Evolutionary conservation across 2,113 vertebrate genomes (phyloP), one percentile per base, ranked within the genome.

Genomic region (Elgaria multicarinata): DNA sequence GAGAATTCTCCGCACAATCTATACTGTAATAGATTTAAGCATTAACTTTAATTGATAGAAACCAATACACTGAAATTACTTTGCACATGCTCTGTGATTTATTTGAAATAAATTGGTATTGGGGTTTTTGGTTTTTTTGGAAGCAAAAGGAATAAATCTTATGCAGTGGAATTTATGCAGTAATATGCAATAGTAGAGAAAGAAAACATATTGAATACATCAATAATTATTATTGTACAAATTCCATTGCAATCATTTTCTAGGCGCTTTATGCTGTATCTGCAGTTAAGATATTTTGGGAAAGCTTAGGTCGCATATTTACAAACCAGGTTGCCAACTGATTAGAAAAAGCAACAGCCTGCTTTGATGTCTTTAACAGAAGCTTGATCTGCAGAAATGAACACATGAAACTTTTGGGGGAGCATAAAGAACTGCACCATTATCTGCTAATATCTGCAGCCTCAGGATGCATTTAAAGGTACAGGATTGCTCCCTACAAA

Each of bases 81-180:
- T 1, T 2, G 39, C 2, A 0, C 0, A 0, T 3, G 69, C 16
- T 58, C 5, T 75, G 69, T 1, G 7, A 4, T 44, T 69, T 82
- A 55, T 28, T 39, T 16, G 50, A 8, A 58, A 22, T 67, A 0
- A 69, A 74, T 0, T 64, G 44, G 22, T 12, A 58, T 75, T 33
- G 50, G 50, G 7, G 16, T 20, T 87, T 1, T 1, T 36, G 31
- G 22, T 74, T 42, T 16, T 67, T 28, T 46, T 36, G 6, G 50
- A 22, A 44, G 9, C 26, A 50, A 3, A 5, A 22, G 9, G 44
- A 6, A 33, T 0, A 1, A 1, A 0, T n/a, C 0, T 28, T 81
- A 2, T 39, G 26, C 18, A 8, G 5, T 20, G 20, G 88, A 77
- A 77, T 67, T 50, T 83, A 53, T 67, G 16, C 72, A 77, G 13